Evolutionary conservation across 2,113 vertebrate genomes (phyloP).

Genomic region (Psittacula cyanocephala): DNA sequence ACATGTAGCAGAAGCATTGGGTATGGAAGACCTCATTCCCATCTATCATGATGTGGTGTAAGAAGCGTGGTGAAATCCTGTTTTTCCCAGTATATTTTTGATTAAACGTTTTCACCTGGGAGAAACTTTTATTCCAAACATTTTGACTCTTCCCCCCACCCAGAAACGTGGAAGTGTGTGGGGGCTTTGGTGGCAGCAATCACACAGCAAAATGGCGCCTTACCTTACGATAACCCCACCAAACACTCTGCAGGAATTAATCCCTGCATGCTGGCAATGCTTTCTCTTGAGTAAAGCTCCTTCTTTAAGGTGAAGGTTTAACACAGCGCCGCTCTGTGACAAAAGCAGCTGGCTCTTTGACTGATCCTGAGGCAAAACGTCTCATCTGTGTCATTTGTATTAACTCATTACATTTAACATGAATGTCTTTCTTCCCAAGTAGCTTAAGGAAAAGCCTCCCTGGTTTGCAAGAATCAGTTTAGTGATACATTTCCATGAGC

Average conservation of each 20-base stretch:
- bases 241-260: not conserved
- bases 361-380: not conserved
- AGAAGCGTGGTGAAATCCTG: not conserved
- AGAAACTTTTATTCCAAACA: not conserved
- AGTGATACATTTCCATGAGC: not conserved
- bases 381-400: not conserved
- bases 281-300: not conserved
- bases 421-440: accelerated
- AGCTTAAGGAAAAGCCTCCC: not conserved
- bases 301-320: not conserved
- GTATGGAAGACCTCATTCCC: not conserved
- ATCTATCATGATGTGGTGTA: not conserved
- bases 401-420: not conserved
- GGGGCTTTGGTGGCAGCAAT: not conserved
- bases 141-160: not conserved
- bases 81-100: not conserved
- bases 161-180: not conserved
- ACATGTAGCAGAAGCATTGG: not conserved
- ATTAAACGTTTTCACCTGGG: not conserved
- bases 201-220: not conserved
- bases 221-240: not conserved
- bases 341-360: not conserved
- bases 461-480: not conserved
- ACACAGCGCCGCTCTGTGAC: not conserved
- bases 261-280: not conserved